These are phyloP conservation scores for Pammene aurita DNA, from an alignment of 2,888 invertebrate species.

Conservation along the genomic window DNA sequence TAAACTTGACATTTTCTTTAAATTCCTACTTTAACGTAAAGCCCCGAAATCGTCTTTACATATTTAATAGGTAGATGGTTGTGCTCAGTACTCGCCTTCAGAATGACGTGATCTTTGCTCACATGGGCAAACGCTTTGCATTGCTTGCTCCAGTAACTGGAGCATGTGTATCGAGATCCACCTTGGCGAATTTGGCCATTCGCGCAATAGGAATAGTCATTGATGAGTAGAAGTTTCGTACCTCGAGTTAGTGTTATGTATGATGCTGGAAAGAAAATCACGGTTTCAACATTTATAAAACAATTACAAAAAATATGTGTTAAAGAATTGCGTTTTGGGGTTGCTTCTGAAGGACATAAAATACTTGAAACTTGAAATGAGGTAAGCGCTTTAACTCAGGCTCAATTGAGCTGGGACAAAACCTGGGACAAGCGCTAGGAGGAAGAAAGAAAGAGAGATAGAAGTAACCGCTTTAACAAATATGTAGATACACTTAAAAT, in stretches of 20 bases:
- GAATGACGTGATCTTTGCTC: slow-evolving; percentile 42
- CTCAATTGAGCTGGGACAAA: no score
- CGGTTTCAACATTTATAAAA: background rate
- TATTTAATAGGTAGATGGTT: slow-evolving; percentile 21
- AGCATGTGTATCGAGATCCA: slow-evolving; percentile 47
- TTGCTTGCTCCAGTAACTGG: slow-evolving; percentile 35
- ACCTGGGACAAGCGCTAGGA: no score
- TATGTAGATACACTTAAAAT: no score
- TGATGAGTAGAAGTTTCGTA: slow-evolving; percentile 44
- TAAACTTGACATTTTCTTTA: background rate
- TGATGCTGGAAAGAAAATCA: background rate
- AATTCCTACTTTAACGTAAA: background rate
- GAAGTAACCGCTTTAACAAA: no score
- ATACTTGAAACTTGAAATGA: no score
- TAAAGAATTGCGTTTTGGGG: no score
- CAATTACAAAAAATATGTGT: no score
- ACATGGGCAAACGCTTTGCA: slow-evolving; percentile 51
- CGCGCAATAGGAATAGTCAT: slow-evolving; percentile 50
- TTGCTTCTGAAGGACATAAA: no score
- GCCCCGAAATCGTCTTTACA: slow-evolving; percentile 2
- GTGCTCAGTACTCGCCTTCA: slow-evolving; percentile 9
- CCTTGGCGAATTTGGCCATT: slow-evolving; percentile 35
- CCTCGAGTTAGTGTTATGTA: slow-evolving; percentile 44
- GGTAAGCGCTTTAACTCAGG: no score
- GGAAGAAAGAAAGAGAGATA: no score